Conservation (phyloP, 2,113 vertebrate genomes). For the Opisthocomus hoazin region DNA sequence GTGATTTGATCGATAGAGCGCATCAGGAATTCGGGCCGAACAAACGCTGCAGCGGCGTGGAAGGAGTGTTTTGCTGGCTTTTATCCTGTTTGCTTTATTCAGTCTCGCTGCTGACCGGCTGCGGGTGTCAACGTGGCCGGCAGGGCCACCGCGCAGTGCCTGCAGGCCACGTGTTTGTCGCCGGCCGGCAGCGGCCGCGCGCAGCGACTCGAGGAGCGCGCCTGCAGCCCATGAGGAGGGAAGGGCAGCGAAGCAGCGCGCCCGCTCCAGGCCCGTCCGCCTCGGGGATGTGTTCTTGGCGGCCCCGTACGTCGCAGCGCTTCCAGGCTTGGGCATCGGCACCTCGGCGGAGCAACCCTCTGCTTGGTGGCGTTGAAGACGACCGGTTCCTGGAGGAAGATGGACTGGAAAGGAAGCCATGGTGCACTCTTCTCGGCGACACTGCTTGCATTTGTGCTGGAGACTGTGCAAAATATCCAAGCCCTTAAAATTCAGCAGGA, state of each 20-base stretch:
- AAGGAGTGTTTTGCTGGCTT: background rate
- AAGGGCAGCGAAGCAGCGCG: background rate
- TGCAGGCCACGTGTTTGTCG: background rate
- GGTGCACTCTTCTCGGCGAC: background rate
- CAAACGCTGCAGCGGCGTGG: background rate
- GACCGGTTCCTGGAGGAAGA: background rate
- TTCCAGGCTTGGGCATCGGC: background rate
- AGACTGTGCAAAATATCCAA: background rate
- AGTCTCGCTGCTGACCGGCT: background rate
- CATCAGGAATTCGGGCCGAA: constrained; percentile 22
- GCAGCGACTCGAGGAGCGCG: background rate
- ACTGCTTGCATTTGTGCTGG: background rate
- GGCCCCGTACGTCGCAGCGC: background rate
- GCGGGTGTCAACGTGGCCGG: background rate
- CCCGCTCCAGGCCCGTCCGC: background rate
- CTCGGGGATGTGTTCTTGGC: fast-evolving
- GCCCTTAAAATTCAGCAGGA: background rate
- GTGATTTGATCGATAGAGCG: background rate
- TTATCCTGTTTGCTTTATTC: background rate
- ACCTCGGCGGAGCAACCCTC: background rate
- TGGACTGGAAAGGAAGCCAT: background rate
- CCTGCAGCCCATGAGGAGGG: background rate
- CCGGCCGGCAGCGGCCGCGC: background rate
- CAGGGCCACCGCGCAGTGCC: background rate
- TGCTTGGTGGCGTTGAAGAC: background rate